Conservation (phyloP, 2,888 invertebrate species). For the Pyrgus malvae region DNA sequence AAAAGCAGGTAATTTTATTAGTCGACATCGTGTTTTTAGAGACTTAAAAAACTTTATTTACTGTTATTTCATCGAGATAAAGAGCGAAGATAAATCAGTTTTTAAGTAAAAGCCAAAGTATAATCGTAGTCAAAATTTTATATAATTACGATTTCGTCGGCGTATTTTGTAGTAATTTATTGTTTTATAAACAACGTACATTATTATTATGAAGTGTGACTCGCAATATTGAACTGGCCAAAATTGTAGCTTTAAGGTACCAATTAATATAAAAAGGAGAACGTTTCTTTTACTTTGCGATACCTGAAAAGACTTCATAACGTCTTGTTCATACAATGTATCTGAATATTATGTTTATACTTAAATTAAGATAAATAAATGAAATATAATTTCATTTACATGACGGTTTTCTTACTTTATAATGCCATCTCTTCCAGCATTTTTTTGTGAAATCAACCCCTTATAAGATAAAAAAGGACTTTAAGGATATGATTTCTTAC, state of each 20-base stretch:
- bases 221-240: conserved; percentile 37
- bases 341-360: no score
- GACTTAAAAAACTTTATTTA: conserved; percentile 53
- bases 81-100: conserved; percentile 52
- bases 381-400: no score
- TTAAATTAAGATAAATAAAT: no score
- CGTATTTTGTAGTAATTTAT: conserved; percentile 63
- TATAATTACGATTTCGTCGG: conserved; percentile 70
- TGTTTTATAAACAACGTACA: conserved; percentile 67
- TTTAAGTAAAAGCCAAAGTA: conserved; percentile 73
- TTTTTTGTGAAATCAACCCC: no score
- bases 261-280: conserved; percentile 1
- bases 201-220: conserved; percentile 43
- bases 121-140: conserved; percentile 49
- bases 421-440: no score
- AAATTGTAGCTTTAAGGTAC: conserved; percentile 30
- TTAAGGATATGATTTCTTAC: no score
- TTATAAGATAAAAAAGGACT: no score
- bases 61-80: conserved; percentile 65
- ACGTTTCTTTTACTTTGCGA: not conserved
- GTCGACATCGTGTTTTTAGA: conserved; percentile 53
- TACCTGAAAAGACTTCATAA: no score
- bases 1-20: conserved; percentile 78
- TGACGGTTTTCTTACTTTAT: no score
- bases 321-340: no score